Evolutionary conservation across 2,797 vertebrate species (phyloP), one percentile per base, ranked within the genome.

Genomic region (Tolypeutes matacus): DNA sequence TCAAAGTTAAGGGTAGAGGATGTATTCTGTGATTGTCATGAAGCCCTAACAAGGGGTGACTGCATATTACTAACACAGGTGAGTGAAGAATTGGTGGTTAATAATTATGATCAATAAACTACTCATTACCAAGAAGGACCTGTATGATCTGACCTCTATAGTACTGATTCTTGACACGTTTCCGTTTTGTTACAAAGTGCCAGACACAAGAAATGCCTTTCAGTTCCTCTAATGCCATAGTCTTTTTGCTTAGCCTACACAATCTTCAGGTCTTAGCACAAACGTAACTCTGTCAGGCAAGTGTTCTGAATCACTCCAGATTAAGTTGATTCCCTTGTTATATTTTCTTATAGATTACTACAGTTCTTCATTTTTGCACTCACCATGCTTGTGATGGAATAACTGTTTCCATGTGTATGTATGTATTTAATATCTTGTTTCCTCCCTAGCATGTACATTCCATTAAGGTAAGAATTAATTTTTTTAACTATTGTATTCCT

Each of bases 401-500:
- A 49, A 65, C 64, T 93, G 17, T 67, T 7, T 34, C 15, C 8
- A 34, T 49, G 11, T 77, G 64, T 88, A 3, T 36, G 31, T 90
- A 34, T 39, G 75, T 89, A 76, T 18, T 84, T 93, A 4, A 20
- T 76, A 36, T 72, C 8, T 93, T 78, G 73, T 13, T 77, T 1
- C 23, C 10, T 93, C 2, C 23, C 39, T 89, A 62, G 31, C 81
- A 60, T 46, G 93, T 78, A 80, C 67, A 2, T 46, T 86, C 5
- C 51, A 77, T 76, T 82, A 69, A 75, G 7, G 7, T 39, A 88
- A 65, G 20, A 88, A 49, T 31, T 93, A 62, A 51, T 78, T 92
- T 93, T 86, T 20, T 84, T 53, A 77, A 70, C 21, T 85, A 29
- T 90, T 93, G 23, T 62, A 92, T 86, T 95, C 13, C 25, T 58